These are phyloP conservation scores for Rhegmatorhina hoffmannsi DNA, from an alignment of 2,113 vertebrate genomes.

Conservation along the genomic window DNA sequence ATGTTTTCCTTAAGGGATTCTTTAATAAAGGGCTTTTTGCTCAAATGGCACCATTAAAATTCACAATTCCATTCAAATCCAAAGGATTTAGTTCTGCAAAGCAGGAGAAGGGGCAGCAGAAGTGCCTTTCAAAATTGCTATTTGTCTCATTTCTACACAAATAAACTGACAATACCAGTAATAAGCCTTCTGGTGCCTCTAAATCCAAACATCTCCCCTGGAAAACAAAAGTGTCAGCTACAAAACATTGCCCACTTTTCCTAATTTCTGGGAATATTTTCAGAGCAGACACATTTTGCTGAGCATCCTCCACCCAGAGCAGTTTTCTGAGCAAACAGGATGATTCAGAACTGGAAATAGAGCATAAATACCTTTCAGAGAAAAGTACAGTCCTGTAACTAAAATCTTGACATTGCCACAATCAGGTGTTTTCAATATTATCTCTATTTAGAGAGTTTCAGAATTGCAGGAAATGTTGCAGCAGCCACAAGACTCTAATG, in stretches of 20 bases:
- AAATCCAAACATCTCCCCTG: neutral
- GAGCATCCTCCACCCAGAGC: neutral
- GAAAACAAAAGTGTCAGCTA: neutral
- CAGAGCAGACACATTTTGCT: neutral
- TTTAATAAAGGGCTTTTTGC: neutral
- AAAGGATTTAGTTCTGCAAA: neutral
- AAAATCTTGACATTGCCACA: neutral
- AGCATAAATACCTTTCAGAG: neutral
- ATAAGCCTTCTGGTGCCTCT: neutral
- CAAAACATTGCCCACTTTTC: neutral
- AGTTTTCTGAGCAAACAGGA: neutral
- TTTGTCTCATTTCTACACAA: neutral
- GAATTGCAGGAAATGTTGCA: neutral
- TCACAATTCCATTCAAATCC: neutral
- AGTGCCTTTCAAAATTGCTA: neutral
- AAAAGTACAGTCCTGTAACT: neutral
- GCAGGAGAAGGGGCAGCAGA: neutral
- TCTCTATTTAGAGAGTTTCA: neutral
- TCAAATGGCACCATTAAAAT: neutral
- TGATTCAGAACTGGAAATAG: neutral
- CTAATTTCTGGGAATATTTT: neutral
- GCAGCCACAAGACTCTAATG: neutral
- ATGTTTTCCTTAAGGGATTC: neutral
- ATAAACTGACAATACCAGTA: neutral
- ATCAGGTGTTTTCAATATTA: neutral